Percentiles rank a stretch among this genome's conserved stretches.
Evolutionary conservation across 2,113 vertebrate genomes (phyloP).

Genomic region (Eptesicus fuscus): DNA sequence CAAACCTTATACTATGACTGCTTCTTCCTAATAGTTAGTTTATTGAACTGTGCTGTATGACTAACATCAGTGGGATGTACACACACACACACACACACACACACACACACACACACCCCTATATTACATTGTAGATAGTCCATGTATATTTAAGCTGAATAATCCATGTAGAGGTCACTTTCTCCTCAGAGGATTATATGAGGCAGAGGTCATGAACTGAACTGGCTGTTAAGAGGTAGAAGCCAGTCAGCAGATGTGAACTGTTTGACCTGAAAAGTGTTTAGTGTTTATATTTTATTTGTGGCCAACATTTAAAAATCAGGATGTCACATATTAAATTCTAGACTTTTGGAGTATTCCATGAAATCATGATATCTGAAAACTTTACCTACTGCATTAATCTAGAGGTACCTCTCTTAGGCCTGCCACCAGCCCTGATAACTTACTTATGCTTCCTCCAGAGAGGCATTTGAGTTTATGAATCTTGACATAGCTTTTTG

Average conservation of each 20-base stretch:
- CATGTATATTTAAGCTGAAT: not conserved
- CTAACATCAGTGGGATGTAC: not conserved
- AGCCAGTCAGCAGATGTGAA: not conserved
- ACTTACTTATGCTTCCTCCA: not conserved
- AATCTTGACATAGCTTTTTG: not conserved
- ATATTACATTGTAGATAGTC: not conserved
- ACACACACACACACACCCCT: not conserved
- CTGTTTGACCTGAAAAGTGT: not conserved
- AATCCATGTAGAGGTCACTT: not conserved
- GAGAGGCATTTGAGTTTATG: not conserved
- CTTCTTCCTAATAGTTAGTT: not conserved
- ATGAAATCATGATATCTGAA: not conserved
- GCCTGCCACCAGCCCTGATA: not conserved
- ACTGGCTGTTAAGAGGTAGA: not conserved
- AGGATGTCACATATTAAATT: not conserved
- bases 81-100: not conserved
- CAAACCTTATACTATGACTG: not conserved
- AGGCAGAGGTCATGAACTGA: not conserved
- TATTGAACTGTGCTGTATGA: not conserved
- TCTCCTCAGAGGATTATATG: not conserved
- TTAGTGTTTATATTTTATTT: constrained; percentile 2
- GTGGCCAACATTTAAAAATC: not conserved
- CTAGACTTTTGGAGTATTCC: not conserved
- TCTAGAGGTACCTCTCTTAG: not conserved
- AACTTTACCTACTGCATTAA: not conserved